Conservation (phyloP, 2,888 invertebrate species). For the Nephrotoma flavescens region DNA sequence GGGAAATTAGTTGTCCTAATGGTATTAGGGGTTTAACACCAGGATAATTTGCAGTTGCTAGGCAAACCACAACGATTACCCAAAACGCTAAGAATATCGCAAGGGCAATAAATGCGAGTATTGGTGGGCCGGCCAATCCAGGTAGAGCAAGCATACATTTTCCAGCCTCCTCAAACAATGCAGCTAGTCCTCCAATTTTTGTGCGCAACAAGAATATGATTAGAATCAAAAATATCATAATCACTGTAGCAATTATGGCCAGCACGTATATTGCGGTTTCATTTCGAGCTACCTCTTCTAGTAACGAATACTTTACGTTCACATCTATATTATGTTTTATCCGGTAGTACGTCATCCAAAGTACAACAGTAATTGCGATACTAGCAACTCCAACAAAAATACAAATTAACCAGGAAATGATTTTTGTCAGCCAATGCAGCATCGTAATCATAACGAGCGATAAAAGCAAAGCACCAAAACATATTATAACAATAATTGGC, state of each 20-base stretch:
- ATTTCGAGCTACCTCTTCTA: slow-evolving; percentile 71
- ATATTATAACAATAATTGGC: slow-evolving; percentile 69
- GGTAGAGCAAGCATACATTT: slow-evolving; percentile 75
- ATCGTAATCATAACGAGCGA: slow-evolving; percentile 71
- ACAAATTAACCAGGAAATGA: slow-evolving; percentile 83
- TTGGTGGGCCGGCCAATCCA: slow-evolving; percentile 67
- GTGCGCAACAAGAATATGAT: slow-evolving; percentile 64
- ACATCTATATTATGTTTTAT: slow-evolving; percentile 37
- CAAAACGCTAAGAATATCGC: slow-evolving; percentile 71
- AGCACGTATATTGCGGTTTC: slow-evolving; percentile 73
- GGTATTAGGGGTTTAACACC: slow-evolving; percentile 35
- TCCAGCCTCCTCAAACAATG: slow-evolving; percentile 80
- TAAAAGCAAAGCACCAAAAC: slow-evolving; percentile 71
- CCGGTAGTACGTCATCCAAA: slow-evolving; percentile 83
- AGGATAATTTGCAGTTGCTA: slow-evolving; percentile 66
- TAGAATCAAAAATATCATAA: slow-evolving; percentile 64
- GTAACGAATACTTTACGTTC: slow-evolving; percentile 25
- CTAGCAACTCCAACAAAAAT: slow-evolving; percentile 60
- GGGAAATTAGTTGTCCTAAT: background rate
- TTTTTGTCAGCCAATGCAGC: slow-evolving; percentile 65
- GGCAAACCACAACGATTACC: slow-evolving; percentile 66
- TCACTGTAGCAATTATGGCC: slow-evolving; percentile 72
- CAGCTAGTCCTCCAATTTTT: slow-evolving; percentile 66
- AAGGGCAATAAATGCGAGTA: slow-evolving; percentile 67
- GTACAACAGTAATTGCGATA: slow-evolving; percentile 57